phyloP scores from a whole-genome alignment of 2,888 invertebrate genomes.

The Pachymerium ferrugineum region DNA sequence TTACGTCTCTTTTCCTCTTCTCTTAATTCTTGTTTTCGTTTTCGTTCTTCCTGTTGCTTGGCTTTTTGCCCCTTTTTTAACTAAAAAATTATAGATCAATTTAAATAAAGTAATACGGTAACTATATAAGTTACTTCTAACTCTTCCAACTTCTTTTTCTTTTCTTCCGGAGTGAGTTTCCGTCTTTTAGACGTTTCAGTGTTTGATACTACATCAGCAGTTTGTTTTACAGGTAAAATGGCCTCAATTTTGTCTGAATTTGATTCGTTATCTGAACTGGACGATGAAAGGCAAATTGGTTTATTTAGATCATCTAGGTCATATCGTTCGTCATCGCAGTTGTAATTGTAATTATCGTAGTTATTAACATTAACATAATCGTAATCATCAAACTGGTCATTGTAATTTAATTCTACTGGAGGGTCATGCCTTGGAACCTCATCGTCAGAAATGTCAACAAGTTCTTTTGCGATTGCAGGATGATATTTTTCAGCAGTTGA shows the following conservation, averaged over 20 bases:
- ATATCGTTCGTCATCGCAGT: background rate
- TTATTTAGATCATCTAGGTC: background rate
- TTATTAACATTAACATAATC: too few relatives aligned
- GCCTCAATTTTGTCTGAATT: too few relatives aligned
- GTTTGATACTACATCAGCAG: background rate
- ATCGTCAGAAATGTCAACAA: background rate
- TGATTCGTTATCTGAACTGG: background rate
- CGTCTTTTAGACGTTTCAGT: background rate
- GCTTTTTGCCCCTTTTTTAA: background rate
- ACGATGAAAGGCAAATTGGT: background rate
- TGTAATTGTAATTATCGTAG: too few relatives aligned
- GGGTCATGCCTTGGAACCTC: background rate
- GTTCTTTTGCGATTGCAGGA: too few relatives aligned
- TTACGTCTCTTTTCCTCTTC: conserved; percentile 29
- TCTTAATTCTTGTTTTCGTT: background rate
- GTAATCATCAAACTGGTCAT: too few relatives aligned
- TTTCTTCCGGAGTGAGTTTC: background rate
- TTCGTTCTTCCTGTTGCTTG: background rate
- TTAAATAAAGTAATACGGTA: background rate
- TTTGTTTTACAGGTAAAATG: background rate
- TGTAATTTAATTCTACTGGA: too few relatives aligned
- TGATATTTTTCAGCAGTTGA: too few relatives aligned
- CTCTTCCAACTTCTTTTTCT: background rate
- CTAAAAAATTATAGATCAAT: background rate
- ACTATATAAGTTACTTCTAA: background rate